Percentiles rank a stretch among this genome's conserved stretches.
phyloP scores from a whole-genome alignment of 2,797 vertebrate species.

The Tapirus indicus region DNA sequence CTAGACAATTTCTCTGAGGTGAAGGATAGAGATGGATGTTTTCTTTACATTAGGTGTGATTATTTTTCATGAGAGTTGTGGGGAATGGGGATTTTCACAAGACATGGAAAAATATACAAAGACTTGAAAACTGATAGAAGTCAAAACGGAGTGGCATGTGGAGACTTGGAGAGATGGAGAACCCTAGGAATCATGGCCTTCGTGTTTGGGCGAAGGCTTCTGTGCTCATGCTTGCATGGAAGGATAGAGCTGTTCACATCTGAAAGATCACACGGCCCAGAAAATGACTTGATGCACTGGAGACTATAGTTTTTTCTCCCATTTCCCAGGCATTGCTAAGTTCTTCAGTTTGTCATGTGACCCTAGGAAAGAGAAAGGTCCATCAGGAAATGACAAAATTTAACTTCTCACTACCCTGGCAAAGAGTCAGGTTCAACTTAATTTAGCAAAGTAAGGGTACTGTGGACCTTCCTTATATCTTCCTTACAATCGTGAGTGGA shows the following conservation, averaged over 20 bases:
- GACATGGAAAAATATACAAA: background rate
- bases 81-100: background rate
- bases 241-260: background rate
- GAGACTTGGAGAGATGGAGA: background rate
- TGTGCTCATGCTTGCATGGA: rapidly evolving
- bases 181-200: background rate
- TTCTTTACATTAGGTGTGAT: background rate
- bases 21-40: background rate
- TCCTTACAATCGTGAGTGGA: background rate
- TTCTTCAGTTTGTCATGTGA: background rate
- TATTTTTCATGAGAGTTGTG: background rate
- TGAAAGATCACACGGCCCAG: background rate
- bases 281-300: background rate
- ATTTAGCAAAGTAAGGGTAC: background rate
- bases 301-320: background rate
- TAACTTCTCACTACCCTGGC: background rate
- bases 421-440: background rate
- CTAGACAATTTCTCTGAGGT: background rate
- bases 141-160: rapidly evolving
- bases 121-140: background rate
- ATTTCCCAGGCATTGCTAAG: background rate
- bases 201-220: background rate
- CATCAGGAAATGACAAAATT: background rate
- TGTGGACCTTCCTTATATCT: background rate
- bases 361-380: background rate